Evolutionary conservation across 2,888 invertebrate genomes (phyloP), one percentile per base, ranked within the genome.

Genomic region (Augochlorella aurata): DNA sequence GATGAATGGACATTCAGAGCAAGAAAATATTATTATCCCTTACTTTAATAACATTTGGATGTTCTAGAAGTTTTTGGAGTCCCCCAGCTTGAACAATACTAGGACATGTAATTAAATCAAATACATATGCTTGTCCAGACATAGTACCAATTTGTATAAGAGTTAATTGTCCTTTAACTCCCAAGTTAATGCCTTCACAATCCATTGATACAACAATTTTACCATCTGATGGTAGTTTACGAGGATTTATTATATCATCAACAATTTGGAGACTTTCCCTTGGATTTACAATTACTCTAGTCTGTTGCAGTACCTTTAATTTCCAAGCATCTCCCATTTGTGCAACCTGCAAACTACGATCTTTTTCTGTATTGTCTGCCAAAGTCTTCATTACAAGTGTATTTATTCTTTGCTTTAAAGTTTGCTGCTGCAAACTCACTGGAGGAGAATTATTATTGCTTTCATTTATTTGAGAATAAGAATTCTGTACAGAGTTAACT

Each of bases 121-220:
- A 97, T 88, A 98, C 96, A 92, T 96, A 98, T 7, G 97, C 96
- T 92, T 96, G 97, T 58, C 98, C 98, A 74, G 96, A 95, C 91
- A 96, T 95, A 2, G 97, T 97, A 18, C 97, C 98, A 88, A 98
- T 96, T 93, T 97, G 97, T 92, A 98, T 95, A 71, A 98, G 94
- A 2, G 98, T 98, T 82, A 98, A 94, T 89, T 97, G 97, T 24
- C 98, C 98, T 92, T 97, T 98, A 1, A 96, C 94, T 38, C 98
- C 98, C 82, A 98, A 95, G 94, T 98, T 98, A 74, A 98, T 97
- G 21, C 98, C 98, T 94, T 99, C 98, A 90, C 98, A 98, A 93
- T 98, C 98, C 90, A 98, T 96, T 0, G 98, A 97, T 38, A 98
- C 95, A 74, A 95, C 95, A 73, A 94, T 76, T 89, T 94, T 94